A percentile compares a stretch with the other conserved stretches of the same genome.
phyloP scores from a whole-genome alignment of 2,888 invertebrate species.

The Andrena haemorrhoa region DNA sequence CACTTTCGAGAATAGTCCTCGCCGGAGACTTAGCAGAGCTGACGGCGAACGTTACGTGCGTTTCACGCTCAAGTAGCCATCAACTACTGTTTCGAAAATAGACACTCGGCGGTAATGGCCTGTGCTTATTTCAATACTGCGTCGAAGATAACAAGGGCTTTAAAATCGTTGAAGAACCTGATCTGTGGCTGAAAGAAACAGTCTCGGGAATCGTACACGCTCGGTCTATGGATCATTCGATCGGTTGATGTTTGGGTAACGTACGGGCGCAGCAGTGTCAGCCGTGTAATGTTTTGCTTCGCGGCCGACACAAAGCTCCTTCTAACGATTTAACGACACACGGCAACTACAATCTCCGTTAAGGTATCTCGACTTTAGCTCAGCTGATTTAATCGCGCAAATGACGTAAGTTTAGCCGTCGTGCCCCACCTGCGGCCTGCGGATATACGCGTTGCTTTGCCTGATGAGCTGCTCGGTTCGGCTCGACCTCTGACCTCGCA shows the following conservation, averaged over 20 bases:
- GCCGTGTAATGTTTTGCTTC: background rate
- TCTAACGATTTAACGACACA: background rate
- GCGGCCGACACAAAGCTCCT: background rate
- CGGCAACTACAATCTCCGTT: background rate
- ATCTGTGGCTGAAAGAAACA: background rate
- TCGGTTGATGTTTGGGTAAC: background rate
- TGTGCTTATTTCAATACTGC: background rate
- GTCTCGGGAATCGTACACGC: background rate
- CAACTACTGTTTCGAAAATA: slow-evolving; percentile 34
- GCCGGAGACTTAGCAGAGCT: background rate
- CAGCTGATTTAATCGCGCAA: slow-evolving; percentile 37
- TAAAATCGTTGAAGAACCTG: background rate
- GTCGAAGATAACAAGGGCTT: background rate
- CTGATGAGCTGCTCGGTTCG: slow-evolving; percentile 5
- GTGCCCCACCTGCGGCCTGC: slow-evolving; percentile 20
- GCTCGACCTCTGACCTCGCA: slow-evolving; percentile 5
- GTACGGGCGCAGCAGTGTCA: background rate
- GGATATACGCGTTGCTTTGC: background rate
- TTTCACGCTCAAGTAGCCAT: background rate
- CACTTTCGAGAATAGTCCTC: slow-evolving; percentile 39
- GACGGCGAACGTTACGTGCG: background rate
- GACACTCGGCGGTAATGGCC: slow-evolving; percentile 13
- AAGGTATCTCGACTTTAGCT: background rate
- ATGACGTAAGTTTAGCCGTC: slow-evolving; percentile 8
- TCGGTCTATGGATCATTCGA: background rate